A percentile compares a stretch with the other conserved stretches of the same genome.
Evolutionary conservation across 2,888 invertebrate species (phyloP).

Genomic region (Sialis lutaria): DNA sequence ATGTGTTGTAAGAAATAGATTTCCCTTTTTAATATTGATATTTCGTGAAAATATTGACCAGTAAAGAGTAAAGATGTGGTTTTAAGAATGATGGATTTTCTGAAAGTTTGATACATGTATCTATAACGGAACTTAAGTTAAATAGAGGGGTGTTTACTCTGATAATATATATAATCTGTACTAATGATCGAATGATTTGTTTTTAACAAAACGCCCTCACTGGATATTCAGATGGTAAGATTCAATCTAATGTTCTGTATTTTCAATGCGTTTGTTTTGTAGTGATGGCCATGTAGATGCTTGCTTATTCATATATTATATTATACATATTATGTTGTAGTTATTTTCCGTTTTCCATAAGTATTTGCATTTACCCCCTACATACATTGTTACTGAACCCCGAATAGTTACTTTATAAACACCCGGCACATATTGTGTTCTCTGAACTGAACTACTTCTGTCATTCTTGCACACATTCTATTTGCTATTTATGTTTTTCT

Average conservation of each 20-base stretch:
- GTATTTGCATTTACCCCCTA: background rate
- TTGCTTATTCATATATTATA: slow-evolving; percentile 3
- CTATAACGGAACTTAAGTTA: too few species aligned
- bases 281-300: slow-evolving; percentile 4
- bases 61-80: too few species aligned
- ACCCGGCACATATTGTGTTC: too few species aligned
- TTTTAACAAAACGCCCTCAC: background rate
- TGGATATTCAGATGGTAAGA: slow-evolving; percentile 29
- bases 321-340: background rate
- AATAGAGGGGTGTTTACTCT: too few species aligned
- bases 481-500: slow-evolving; percentile 22
- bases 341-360: background rate
- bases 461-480: background rate
- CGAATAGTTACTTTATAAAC: too few species aligned
- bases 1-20: too few species aligned
- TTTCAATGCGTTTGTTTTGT: slow-evolving; percentile 4
- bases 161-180: too few species aligned
- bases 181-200: background rate
- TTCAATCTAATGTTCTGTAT: slow-evolving; percentile 16
- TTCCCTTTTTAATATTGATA: too few species aligned
- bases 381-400: background rate
- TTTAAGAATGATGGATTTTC: too few species aligned
- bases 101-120: too few species aligned
- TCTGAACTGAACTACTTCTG: too few species aligned
- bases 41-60: too few species aligned